Conservation (phyloP, 1,140 invertebrate species). For the Hetaerina americana region DNA sequence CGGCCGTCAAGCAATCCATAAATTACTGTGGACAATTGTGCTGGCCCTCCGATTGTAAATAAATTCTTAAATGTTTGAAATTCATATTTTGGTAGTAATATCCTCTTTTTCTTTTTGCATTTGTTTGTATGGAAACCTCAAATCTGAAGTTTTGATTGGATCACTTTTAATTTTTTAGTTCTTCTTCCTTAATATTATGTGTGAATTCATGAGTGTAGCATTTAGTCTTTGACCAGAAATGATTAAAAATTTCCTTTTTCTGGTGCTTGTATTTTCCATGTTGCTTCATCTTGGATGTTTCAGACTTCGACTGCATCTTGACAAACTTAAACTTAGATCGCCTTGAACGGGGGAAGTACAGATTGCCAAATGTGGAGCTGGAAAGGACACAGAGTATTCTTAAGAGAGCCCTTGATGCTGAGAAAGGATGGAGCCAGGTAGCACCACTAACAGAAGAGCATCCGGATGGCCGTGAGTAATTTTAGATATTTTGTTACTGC, state of each 20-base stretch:
- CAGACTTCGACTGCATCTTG: constrained; percentile 79
- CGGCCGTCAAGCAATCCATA: too few species aligned
- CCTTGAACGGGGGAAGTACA: constrained; percentile 54
- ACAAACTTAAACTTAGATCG: constrained; percentile 68
- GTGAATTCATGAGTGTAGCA: too few species aligned
- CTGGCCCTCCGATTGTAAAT: too few species aligned
- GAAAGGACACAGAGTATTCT: constrained; percentile 70
- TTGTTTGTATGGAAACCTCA: too few species aligned
- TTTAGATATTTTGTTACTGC: constrained; percentile 13
- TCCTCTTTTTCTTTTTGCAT: too few species aligned
- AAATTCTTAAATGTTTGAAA: too few species aligned
- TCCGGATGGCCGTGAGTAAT: constrained; percentile 66
- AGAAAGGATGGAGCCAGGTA: constrained; percentile 44
- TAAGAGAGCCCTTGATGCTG: constrained; percentile 67
- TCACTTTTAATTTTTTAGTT: too few species aligned
- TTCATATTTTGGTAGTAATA: too few species aligned
- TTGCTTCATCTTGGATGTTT: constrained; percentile 22
- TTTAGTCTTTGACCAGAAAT: too few species aligned
- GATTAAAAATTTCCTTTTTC: constrained; percentile 1
- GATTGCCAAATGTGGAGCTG: constrained; percentile 55
- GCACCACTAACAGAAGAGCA: constrained; percentile 64
- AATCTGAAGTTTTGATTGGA: too few species aligned
- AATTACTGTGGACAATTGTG: too few species aligned
- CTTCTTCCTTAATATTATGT: too few species aligned
- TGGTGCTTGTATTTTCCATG: neutral